These are phyloP conservation scores for Sialia sialis DNA, from an alignment of 2,113 vertebrate species.

Conservation along the genomic window DNA sequence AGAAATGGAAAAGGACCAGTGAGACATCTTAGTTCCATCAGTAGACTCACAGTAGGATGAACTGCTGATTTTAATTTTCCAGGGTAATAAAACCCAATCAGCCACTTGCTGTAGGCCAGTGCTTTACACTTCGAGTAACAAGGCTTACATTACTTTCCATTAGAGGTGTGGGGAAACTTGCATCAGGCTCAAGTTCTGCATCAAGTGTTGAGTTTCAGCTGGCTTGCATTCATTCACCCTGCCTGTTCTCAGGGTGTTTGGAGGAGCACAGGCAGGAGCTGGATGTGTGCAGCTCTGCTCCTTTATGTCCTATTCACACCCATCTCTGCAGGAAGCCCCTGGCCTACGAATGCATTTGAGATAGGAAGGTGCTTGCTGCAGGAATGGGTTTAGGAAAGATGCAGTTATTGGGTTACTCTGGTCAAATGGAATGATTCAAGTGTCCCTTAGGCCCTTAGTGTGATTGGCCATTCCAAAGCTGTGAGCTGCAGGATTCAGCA, in stretches of 20 bases:
- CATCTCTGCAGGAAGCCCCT: neutral
- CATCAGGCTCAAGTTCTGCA: neutral
- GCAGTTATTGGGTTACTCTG: neutral
- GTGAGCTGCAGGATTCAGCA: neutral
- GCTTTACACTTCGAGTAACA: neutral
- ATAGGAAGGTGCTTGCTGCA: neutral
- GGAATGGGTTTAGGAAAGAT: neutral
- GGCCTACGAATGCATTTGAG: neutral
- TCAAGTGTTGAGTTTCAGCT: neutral
- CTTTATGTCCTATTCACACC: neutral
- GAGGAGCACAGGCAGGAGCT: neutral
- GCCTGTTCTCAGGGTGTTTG: neutral
- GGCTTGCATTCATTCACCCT: neutral
- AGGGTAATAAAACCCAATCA: neutral
- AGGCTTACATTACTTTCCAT: neutral
- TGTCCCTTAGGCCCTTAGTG: neutral
- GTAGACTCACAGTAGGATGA: neutral
- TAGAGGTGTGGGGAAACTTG: neutral
- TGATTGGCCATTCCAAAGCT: neutral
- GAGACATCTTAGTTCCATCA: neutral
- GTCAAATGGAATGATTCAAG: neutral
- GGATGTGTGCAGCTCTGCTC: neutral
- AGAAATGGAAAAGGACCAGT: neutral
- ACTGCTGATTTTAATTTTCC: conserved; percentile 14
- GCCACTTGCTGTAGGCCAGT: neutral